Evolutionary conservation across 2,113 vertebrate species (phyloP).

Genomic region (Sminthopsis crassicaudata): DNA sequence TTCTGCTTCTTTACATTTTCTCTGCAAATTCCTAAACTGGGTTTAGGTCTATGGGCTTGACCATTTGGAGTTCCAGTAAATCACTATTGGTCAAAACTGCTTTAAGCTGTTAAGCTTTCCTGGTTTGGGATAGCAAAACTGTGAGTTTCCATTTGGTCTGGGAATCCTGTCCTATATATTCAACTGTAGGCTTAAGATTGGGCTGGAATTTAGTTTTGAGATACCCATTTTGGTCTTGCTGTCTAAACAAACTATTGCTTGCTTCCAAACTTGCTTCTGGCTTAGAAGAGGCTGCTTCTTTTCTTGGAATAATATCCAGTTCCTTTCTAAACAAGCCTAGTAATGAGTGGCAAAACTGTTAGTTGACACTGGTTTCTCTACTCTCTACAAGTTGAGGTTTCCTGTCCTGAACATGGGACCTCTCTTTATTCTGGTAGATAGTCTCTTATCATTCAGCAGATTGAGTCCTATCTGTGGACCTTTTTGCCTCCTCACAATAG

Average conservation of each 20-base stretch:
- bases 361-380: background rate
- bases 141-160: background rate
- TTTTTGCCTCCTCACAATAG: background rate
- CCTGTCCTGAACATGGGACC: background rate
- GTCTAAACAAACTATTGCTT: background rate
- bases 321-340: background rate
- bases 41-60: background rate
- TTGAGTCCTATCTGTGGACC: background rate
- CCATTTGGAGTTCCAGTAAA: background rate
- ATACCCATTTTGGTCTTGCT: background rate
- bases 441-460: background rate
- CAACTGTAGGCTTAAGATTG: background rate
- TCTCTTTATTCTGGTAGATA: background rate
- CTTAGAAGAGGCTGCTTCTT: background rate
- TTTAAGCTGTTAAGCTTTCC: background rate
- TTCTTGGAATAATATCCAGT: background rate
- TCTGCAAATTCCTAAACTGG: background rate
- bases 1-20: background rate
- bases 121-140: background rate
- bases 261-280: background rate
- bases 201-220: background rate
- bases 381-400: background rate
- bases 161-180: background rate
- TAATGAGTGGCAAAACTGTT: background rate
- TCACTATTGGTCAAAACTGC: background rate